Conservation (phyloP, 2,797 vertebrate genomes). For the Sebastes kiyomatsui region DNA sequence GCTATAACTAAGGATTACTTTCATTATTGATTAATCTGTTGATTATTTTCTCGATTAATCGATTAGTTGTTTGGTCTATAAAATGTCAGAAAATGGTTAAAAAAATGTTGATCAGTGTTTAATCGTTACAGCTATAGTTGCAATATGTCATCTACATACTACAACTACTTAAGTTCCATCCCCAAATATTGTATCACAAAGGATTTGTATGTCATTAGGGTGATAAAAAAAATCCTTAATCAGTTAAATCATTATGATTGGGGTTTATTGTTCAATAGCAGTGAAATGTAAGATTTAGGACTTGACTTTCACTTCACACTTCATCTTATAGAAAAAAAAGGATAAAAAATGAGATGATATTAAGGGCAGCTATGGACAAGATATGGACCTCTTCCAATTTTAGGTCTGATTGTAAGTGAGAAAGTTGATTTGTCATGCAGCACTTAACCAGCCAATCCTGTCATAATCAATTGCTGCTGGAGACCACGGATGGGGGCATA, state of each 20-base stretch:
- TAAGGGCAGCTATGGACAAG: not conserved
- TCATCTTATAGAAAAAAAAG: not conserved
- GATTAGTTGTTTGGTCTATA: too few species aligned
- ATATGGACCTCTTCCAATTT: conserved; percentile 9
- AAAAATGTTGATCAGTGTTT: too few species aligned
- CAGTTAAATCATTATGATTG: not conserved
- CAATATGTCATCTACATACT: too few species aligned
- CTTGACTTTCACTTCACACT: not conserved
- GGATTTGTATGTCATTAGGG: too few species aligned
- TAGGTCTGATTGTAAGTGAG: conserved; percentile 6
- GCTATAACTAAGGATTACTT: too few species aligned
- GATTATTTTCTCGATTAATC: too few species aligned
- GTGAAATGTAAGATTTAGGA: not conserved
- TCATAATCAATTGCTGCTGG: conserved; percentile 35
- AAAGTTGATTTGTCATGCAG: conserved; percentile 40
- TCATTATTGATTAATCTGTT: too few species aligned
- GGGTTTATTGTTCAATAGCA: not conserved
- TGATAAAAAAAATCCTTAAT: not conserved
- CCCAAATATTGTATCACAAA: too few species aligned
- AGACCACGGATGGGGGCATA: conserved; percentile 27
- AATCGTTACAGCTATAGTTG: too few species aligned
- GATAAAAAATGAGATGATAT: not conserved
- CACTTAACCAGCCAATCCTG: conserved; percentile 35
- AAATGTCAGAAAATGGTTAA: too few species aligned
- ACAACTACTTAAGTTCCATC: too few species aligned